These are phyloP conservation scores for Lamproptera curius DNA, from an alignment of 2,888 invertebrate species.

Conservation along the genomic window DNA sequence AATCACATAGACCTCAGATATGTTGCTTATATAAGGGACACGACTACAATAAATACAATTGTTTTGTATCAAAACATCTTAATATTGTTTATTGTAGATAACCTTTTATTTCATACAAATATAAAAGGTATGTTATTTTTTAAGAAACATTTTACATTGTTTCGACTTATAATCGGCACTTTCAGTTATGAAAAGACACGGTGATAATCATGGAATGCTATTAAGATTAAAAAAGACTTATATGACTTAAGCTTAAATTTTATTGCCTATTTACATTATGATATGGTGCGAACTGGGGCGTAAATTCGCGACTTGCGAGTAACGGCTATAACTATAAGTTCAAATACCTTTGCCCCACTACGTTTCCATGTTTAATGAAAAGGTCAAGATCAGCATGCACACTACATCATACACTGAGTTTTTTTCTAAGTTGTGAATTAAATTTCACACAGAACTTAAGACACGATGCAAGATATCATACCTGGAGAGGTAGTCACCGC, in stretches of 20 bases:
- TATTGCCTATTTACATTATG: constrained; percentile 35
- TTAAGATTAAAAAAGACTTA: neutral
- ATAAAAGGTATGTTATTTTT: no score
- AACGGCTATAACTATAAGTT: constrained; percentile 40
- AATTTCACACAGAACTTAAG: constrained; percentile 14
- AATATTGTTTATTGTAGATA: no score
- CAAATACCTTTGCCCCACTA: constrained; percentile 61
- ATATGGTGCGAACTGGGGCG: constrained; percentile 32
- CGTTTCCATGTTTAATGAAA: constrained; percentile 50
- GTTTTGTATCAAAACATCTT: no score
- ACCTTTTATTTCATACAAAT: no score
- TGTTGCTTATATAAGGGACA: no score
- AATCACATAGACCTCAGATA: no score
- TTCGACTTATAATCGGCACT: no score
- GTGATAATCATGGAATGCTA: constrained; percentile 3
- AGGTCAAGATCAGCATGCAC: constrained; percentile 54
- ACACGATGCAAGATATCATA: constrained; percentile 42
- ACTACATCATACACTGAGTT: neutral
- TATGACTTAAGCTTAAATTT: constrained; percentile 23
- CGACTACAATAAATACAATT: no score
- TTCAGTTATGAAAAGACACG: constrained; percentile 3
- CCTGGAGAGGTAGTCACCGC: constrained; percentile 63
- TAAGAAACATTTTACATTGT: no score
- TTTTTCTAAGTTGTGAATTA: constrained; percentile 3
- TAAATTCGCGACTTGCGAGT: constrained; percentile 29